Conservation (phyloP, 1,140 invertebrate genomes). For the Eupristina koningsbergeri region DNA sequence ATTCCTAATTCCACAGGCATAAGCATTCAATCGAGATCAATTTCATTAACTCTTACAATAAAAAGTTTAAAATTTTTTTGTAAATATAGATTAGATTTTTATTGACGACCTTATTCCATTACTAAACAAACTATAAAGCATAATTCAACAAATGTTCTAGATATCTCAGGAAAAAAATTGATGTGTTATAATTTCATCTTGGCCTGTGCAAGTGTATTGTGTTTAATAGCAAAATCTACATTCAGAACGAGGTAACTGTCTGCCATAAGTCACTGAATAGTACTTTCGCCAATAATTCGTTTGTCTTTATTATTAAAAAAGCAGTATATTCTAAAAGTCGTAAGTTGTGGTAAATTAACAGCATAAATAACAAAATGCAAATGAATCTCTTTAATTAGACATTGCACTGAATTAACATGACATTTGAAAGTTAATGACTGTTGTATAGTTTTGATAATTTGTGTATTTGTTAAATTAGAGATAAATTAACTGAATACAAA, state of each 20-base stretch:
- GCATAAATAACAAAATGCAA: slow-evolving; percentile 16
- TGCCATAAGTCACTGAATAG: neutral
- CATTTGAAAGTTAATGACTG: neutral
- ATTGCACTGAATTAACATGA: neutral
- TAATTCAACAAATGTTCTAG: slow-evolving; percentile 42
- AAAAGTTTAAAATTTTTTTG: neutral
- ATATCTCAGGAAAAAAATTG: neutral
- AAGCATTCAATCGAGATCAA: neutral
- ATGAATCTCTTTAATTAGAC: slow-evolving; percentile 26
- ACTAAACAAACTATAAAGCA: slow-evolving; percentile 29
- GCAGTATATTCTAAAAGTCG: neutral
- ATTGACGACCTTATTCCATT: slow-evolving; percentile 37
- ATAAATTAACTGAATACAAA: too few relatives aligned
- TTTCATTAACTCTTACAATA: slow-evolving; percentile 14
- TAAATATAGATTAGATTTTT: neutral
- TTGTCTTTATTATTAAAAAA: neutral
- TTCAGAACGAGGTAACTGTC: neutral
- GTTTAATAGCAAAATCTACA: neutral
- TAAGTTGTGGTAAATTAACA: neutral
- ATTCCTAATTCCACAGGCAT: slow-evolving; percentile 1
- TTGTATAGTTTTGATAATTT: too few relatives aligned
- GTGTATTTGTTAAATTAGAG: too few relatives aligned
- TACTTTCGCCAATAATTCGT: neutral
- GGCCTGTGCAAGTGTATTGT: neutral
- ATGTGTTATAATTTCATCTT: slow-evolving; percentile 3